Percentiles rank a stretch among this genome's conserved stretches.
phyloP scores from a whole-genome alignment of 2,113 vertebrate species.

The Reinhardtius hippoglossoides region DNA sequence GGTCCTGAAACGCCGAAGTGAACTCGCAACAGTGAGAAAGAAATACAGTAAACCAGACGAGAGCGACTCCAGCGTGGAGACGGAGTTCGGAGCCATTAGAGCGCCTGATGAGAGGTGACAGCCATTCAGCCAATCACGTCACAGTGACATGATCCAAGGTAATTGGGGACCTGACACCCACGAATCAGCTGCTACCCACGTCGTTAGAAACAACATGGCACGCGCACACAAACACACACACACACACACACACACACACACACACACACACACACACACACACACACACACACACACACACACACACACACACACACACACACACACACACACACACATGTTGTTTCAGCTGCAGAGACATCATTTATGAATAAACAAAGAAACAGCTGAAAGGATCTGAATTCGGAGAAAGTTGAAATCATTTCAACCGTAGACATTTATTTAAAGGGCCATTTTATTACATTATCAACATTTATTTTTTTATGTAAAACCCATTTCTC shows the following conservation, averaged over 20 bases:
- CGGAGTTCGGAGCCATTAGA: not conserved
- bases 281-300: no score
- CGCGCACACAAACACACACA: not conserved
- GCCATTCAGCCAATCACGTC: constrained; percentile 57
- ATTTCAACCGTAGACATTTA: no score
- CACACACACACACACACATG: no score
- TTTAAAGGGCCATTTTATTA: no score
- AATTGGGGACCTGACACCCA: constrained; percentile 66
- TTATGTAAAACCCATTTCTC: no score
- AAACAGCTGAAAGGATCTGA: not conserved
- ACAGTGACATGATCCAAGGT: constrained; percentile 68
- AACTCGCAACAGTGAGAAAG: not conserved
- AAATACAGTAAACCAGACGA: not conserved
- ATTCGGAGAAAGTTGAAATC: no score
- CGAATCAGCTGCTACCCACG: constrained; percentile 59
- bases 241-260: not conserved
- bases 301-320: not conserved
- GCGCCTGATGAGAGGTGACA: constrained; percentile 38
- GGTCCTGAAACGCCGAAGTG: not conserved
- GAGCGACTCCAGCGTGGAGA: not conserved
- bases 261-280: not conserved
- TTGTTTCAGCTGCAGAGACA: not conserved
- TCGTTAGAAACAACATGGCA: constrained; percentile 1
- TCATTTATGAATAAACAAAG: not conserved
- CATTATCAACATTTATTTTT: no score